These are phyloP conservation scores for Mythimna ferrago DNA, from an alignment of 2,888 invertebrate species.

Conservation along the genomic window DNA sequence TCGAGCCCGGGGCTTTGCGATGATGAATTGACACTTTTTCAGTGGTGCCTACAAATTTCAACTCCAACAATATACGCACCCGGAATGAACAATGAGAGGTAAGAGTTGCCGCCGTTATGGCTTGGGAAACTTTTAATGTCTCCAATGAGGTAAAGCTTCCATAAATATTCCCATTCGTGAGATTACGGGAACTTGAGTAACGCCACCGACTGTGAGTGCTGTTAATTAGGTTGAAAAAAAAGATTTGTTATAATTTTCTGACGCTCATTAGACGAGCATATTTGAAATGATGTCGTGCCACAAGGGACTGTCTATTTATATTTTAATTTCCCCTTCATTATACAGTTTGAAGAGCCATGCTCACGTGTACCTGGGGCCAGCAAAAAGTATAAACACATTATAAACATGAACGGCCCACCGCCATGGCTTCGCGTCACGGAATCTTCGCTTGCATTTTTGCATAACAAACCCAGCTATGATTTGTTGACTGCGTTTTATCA, in stretches of 20 bases:
- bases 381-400: constrained; percentile 85
- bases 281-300: constrained; percentile 51
- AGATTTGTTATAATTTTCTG: constrained; percentile 56
- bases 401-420: constrained; percentile 80
- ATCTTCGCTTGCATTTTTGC: constrained; percentile 88
- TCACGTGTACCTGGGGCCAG: constrained; percentile 74
- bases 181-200: constrained; percentile 83
- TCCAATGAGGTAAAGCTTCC: constrained; percentile 86
- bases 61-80: constrained; percentile 88
- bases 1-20: constrained; percentile 88
- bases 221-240: constrained; percentile 74
- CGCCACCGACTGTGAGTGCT: constrained; percentile 67
- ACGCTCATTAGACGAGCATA: constrained; percentile 46
- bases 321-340: constrained; percentile 77
- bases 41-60: constrained; percentile 89
- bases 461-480: constrained; percentile 85
- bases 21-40: constrained; percentile 91
- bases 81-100: constrained; percentile 89
- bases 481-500: constrained; percentile 79
- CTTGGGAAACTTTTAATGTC: constrained; percentile 88
- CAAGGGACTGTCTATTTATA: constrained; percentile 66
- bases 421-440: constrained; percentile 86
- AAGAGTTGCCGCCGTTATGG: constrained; percentile 84
- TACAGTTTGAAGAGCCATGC: constrained; percentile 72
- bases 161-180: constrained; percentile 85